Percentiles rank a stretch among this genome's conserved stretches.
phyloP scores from a whole-genome alignment of 2,797 vertebrate genomes.

The Macropus fuliginosus region DNA sequence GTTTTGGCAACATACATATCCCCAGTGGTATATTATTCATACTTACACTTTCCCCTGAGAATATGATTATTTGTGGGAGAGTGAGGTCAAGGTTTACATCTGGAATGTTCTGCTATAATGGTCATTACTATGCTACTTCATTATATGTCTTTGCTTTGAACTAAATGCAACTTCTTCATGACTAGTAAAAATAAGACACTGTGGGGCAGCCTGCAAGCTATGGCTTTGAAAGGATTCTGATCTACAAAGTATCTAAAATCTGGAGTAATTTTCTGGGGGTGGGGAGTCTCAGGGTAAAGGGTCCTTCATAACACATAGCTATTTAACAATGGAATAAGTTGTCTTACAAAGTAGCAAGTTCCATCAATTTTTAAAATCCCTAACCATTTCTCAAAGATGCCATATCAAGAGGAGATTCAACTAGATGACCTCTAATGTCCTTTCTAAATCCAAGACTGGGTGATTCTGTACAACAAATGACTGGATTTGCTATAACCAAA shows the following conservation, averaged over 20 bases:
- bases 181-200: background rate
- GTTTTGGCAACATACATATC: background rate
- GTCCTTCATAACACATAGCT: background rate
- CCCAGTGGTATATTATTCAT: background rate
- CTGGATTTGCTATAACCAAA: background rate
- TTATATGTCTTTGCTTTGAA: background rate
- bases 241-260: background rate
- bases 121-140: background rate
- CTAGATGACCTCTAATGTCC: background rate
- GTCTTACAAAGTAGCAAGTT: background rate
- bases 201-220: background rate
- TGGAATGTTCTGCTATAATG: background rate
- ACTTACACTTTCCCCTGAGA: background rate
- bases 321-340: background rate
- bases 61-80: background rate
- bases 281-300: background rate
- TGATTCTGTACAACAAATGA: background rate
- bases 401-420: background rate
- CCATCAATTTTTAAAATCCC: background rate
- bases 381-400: background rate
- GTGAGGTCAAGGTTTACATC: background rate
- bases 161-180: background rate
- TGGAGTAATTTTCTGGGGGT: background rate
- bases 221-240: background rate
- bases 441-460: background rate